Evolutionary conservation across 2,888 invertebrate genomes (phyloP).

Genomic region (Standfussiana lucernea): DNA sequence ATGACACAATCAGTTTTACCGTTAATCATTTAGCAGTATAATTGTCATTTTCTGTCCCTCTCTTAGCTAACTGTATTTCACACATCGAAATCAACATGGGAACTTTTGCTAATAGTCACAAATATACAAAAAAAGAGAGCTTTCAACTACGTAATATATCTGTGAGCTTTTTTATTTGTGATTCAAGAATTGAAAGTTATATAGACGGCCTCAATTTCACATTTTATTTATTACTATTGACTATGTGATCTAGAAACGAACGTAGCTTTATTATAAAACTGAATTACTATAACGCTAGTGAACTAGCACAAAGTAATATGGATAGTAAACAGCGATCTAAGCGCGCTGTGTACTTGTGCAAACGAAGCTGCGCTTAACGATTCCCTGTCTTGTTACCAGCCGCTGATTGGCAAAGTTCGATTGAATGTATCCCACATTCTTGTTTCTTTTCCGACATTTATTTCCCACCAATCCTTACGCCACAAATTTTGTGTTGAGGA

Average conservation of each 20-base stretch:
- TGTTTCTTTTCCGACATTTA: conserved; percentile 64
- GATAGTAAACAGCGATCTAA: conserved; percentile 51
- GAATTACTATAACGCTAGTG: conserved; percentile 24
- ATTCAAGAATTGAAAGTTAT: background rate
- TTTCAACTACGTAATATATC: background rate
- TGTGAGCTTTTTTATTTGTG: background rate
- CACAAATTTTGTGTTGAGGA: background rate
- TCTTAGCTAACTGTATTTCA: conserved; percentile 36
- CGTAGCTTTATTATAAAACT: conserved; percentile 10
- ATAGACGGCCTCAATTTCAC: background rate
- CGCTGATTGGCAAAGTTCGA: conserved; percentile 76
- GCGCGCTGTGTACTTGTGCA: conserved; percentile 48
- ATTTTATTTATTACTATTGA: background rate
- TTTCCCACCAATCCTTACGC: conserved; percentile 44
- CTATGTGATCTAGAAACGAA: background rate
- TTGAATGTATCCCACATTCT: conserved; percentile 67
- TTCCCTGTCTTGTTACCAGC: conserved; percentile 68
- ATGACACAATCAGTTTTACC: conserved; percentile 49
- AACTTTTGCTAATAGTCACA: background rate
- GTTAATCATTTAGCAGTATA: conserved; percentile 31
- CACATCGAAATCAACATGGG: conserved; percentile 1
- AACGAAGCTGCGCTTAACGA: conserved; percentile 69
- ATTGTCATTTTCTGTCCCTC: conserved; percentile 22
- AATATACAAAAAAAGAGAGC: background rate
- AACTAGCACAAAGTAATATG: conserved; percentile 46